Conservation (phyloP, 2,113 vertebrate genomes). For the Ophiodon elongatus region DNA sequence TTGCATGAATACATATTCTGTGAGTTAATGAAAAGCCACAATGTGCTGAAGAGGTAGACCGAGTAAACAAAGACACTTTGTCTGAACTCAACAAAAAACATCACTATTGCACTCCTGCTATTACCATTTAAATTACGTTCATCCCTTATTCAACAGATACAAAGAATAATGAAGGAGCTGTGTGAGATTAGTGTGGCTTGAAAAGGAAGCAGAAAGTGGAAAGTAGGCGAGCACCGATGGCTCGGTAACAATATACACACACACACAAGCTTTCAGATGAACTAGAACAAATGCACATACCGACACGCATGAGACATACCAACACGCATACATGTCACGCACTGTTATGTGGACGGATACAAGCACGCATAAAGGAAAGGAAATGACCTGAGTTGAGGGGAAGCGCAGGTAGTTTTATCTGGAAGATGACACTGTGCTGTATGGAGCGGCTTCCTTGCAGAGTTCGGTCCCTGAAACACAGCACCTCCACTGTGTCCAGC, state of each 20-base stretch:
- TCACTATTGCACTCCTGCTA: not conserved
- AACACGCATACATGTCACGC: not conserved
- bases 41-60: conserved; percentile 17
- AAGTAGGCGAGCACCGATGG: not conserved
- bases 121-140: conserved; percentile 78
- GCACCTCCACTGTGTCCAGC: conserved; percentile 88
- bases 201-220: conserved; percentile 25
- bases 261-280: not conserved
- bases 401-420: conserved; percentile 89
- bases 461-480: conserved; percentile 95
- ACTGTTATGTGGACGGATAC: not conserved
- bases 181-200: conserved; percentile 15
- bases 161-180: conserved; percentile 50
- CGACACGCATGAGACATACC: not conserved
- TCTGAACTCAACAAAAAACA: conserved; percentile 53
- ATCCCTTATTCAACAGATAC: conserved; percentile 48
- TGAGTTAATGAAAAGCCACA: conserved; percentile 37
- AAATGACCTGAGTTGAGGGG: conserved; percentile 86
- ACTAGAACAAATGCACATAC: not conserved
- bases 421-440: conserved; percentile 92
- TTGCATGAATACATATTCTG: conserved; percentile 22
- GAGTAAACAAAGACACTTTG: conserved; percentile 45
- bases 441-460: conserved; percentile 91
- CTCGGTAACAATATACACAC: conserved; percentile 3
- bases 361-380: not conserved